These are phyloP conservation scores for Echiichthys vipera DNA, from an alignment of 2,797 vertebrate genomes.

Conservation along the genomic window DNA sequence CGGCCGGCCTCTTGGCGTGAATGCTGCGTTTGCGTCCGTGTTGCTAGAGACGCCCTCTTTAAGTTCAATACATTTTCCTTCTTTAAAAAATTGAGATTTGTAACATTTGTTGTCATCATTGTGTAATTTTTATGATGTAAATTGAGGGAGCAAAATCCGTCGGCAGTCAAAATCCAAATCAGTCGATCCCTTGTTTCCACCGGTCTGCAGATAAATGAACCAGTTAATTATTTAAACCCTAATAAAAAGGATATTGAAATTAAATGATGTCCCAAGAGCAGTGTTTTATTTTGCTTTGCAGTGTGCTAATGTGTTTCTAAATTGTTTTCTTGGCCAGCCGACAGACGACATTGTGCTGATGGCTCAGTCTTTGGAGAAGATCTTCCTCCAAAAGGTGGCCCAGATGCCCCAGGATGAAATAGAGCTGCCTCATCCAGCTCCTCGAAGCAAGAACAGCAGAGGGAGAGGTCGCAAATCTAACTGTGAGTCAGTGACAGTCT, in stretches of 20 bases:
- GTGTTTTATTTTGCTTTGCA: not conserved
- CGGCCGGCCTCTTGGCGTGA: no score
- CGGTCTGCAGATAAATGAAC: not conserved
- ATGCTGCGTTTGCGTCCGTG: no score
- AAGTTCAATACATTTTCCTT: no score
- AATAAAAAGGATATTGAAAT: not conserved
- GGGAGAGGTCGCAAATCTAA: slow-evolving; percentile 85
- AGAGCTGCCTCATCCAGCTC: slow-evolving; percentile 88
- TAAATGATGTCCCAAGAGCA: not conserved
- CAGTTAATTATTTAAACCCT: not conserved
- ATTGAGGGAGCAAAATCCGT: no score
- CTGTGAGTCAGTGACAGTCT: slow-evolving; percentile 62
- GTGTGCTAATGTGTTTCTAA: not conserved
- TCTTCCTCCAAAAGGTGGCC: slow-evolving; percentile 94
- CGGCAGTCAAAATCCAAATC: no score
- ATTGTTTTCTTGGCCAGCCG: slow-evolving; percentile 77
- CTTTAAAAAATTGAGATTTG: no score
- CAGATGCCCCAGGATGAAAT: slow-evolving; percentile 94
- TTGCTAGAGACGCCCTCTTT: no score
- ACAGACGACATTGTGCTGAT: slow-evolving; percentile 95
- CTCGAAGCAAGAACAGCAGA: slow-evolving; percentile 88
- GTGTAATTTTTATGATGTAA: no score
- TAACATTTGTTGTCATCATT: no score
- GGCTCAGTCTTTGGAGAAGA: slow-evolving; percentile 96
- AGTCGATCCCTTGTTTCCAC: no score